Evolutionary conservation across 2,113 vertebrate species (phyloP).

Genomic region (Cheilinus undulatus): DNA sequence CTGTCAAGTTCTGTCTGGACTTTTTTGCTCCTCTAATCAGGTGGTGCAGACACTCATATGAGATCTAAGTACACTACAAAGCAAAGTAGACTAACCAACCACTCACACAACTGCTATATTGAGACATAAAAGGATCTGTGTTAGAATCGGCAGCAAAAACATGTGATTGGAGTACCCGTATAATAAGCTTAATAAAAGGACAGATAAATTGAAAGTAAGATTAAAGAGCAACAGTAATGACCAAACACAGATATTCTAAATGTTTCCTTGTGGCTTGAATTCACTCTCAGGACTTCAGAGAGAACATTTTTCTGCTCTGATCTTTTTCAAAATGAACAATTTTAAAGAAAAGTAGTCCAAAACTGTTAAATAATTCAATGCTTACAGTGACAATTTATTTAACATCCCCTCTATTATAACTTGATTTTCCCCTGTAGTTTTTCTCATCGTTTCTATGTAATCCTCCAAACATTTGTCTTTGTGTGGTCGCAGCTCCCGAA

Average conservation of each 20-base stretch:
- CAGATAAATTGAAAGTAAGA: background rate
- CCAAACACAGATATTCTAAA: background rate
- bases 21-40: too few species aligned
- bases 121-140: too few species aligned
- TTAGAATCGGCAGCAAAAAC: too few species aligned
- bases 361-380: conserved; percentile 34
- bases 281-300: background rate
- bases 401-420: conserved; percentile 25
- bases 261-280: conserved; percentile 7
- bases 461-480: conserved; percentile 63
- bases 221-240: background rate
- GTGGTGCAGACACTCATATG: too few species aligned
- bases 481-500: conserved; percentile 54
- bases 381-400: conserved; percentile 34
- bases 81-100: too few species aligned
- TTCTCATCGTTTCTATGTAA: conserved; percentile 45
- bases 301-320: background rate
- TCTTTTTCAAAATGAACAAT: conserved; percentile 24
- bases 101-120: too few species aligned
- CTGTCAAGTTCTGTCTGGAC: too few species aligned
- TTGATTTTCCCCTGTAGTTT: conserved; percentile 47
- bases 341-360: conserved; percentile 10
- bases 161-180: too few species aligned
- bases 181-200: too few species aligned
- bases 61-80: too few species aligned